Evolutionary conservation across 2,797 vertebrate genomes (phyloP), one percentile per base, ranked within the genome.

Genomic region (Chelidonichthys spinosus): DNA sequence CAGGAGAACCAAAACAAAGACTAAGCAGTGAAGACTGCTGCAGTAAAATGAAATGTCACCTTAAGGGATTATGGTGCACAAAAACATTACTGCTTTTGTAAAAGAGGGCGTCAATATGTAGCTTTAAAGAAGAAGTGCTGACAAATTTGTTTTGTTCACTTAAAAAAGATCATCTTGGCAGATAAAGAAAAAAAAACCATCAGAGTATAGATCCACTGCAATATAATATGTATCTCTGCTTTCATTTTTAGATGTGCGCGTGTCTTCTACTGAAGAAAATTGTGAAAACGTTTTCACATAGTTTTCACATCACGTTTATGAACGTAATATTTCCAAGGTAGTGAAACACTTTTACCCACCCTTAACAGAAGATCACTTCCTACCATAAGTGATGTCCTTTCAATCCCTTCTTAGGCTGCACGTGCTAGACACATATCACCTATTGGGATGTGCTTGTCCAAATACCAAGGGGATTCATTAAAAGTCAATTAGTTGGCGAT

Each of bases 391-490:
- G 25, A 25, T 25, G 25, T 25, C 25, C 25, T 25, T 25, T 25
- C 25, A 25, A 25, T 25, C 25, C 25, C 25, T 25, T 25, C 25
- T 25, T 25, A 25, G 25, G 25, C 25, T 95, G 94, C 94, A 96
- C 86, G 87, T 90, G 90, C 91, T 93, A 90, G 94, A 85, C 92
- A 91, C 77, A 93, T 88, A 93, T 90, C 90, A 95, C 95, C 94
- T 96, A 93, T 95, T 94, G 92, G 93, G 94, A 52, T 90, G 94
- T 95, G 95, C 94, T 95, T 94, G 93, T 95, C 93, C 94, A 96
- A 96, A 96, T 95, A 95, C 93, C 96, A 95, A 95, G 95, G 95
- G 95, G 96, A 97, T 97, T 97, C 96, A 96, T 96, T 97, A 96
- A 96, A 94, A 96, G 95, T 96, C 96, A 96, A 95, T 97, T 96